Evolutionary conservation across 2,888 invertebrate genomes (phyloP), one percentile per base, ranked within the genome.

Genomic region (Cataglyphis albicans): DNA sequence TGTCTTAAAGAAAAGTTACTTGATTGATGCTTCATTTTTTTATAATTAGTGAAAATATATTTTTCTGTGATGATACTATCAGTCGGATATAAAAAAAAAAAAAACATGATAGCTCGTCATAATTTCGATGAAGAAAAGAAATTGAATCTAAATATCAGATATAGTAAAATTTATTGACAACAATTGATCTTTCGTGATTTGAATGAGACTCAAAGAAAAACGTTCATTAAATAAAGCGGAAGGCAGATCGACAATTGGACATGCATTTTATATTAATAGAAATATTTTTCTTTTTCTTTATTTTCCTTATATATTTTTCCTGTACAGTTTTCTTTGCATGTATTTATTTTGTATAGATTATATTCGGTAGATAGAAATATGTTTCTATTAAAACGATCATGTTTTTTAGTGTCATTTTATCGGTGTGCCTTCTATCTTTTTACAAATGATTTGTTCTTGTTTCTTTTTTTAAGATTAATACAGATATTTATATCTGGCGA

Each of bases 281-380:
- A 5, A 25, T 48, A 48, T 67, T 38, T 29, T 12, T 64, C 0
- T 7, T 64, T 38, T 63, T 55, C 15, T 35, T 5, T 21, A 59
- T n/a, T 21, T 64, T 21, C n/a, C 21, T 7, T 64, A 9, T 38
- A n/a, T 38, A 41, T 21, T 55, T 1, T 44, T 44, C 44, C 44
- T 44, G 25, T 10, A 18, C 25, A 18, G 25, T 25, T 10, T 72
- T 55, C 6, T 72, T 38, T 55, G 35, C 1, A 41, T 70, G 29
- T 70, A 55, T 21, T 35, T 70, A 70, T 32, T 35, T 52, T 70
- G 9, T 68, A 55, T 21, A n/a, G 15, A 21, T 70, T 32, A 70
- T 12, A 21, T 29, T 21, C 7, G 7, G 3, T 35, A 55, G 5
- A 70, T 4, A 1, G 12, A 65, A 10, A 25, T 32, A 25, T 38